Base-by-base conservation (phyloP, 2,888 invertebrate species). In the Venustoraphidia nigricollis region DNA sequence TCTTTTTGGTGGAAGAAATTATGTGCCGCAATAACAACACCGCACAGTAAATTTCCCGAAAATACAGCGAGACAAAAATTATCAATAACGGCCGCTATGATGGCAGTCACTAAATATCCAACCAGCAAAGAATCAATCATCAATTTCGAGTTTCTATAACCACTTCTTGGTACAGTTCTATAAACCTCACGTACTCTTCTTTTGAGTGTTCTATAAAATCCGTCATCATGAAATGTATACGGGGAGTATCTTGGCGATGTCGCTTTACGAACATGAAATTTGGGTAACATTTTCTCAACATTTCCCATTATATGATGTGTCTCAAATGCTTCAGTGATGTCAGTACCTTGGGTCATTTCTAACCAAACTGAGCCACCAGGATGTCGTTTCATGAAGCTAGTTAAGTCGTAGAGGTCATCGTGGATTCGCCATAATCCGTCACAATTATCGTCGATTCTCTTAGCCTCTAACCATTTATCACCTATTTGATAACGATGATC, bases 361-460 rank as follows among this genome's bases (percentile, higher is more conserved):
- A 89, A 59, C 88, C 88, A 90, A 60, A 83, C 81, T 0, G 70
- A 58, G 2, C 94, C 90, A 36, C 93, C 92, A 0, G 95, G 96
- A 71, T 96, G 96, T 42, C 69, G 72, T 4, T 77, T 65, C 6
- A 86, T 69, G 62, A 92, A 97, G 14, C 75, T 72, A 0, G 79
- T 79, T 27, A 97, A 73, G 66, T 96, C 90, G 64, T 95, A 96
- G 17, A 96, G 68, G 41, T 71, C 69, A 63, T 88, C 74, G 54
- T 81, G 71, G 14, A 89, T 73, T 54, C 89, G 72, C 89, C 89
- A 89, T 3, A 86, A 63, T n/a, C 77, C 78, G 61, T 85, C 83
- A 0, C 83, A 83, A 3, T 79, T 80, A 54, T 86, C 86, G 53
- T 81, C 78, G 56, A 69, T 61, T 11, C 71, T 70, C 59, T 83